Evolutionary conservation across 2,113 vertebrate genomes (phyloP), one percentile per base, ranked within the genome.

Genomic region (Sylvia atricapilla): DNA sequence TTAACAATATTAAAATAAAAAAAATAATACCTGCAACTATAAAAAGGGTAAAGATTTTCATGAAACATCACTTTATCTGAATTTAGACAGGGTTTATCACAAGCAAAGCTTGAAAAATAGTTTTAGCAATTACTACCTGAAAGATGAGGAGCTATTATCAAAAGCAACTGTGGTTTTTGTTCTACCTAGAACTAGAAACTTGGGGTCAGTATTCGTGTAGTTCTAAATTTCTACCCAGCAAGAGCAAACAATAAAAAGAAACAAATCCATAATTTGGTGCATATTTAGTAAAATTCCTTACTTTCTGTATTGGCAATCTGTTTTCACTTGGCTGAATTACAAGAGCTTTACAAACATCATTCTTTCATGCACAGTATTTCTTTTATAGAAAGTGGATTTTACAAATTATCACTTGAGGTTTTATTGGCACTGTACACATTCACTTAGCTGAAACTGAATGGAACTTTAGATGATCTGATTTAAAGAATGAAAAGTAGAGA

Each of bases 361-460:
- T 92, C 58, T 81, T 94, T 93, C 52, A 72, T 75, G 35, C 33
- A 59, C 15, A 73, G 20, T 41, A 43, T 73, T 84, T 77, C 37
- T 91, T 70, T 81, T 80, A 63, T 33, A 84, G 68, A 84, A 82
- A 94, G 44, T n/a, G 22, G 15, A 60, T 94, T 94, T 94, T 93
- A 91, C n/a, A 87, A 79, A 66, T 93, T 95, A 58, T 76, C 72
- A 16, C 87, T 90, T 62, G 50, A 84, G 64, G 22, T 84, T 93
- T 81, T 84, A 74, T 68, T 92, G 76, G 44, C 64, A 75, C 41
- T 33, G 22, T 49, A 84, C 22, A 52, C 37, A 64, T 9, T 27
- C 64, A 59, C 30, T 84, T 31, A 52, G 46, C 39, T 88, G 63
- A 88, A 94, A 39, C 43, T 75, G 63, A 94, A 88, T 49, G 75